phyloP scores from a whole-genome alignment of 2,888 invertebrate species.

The Drosophila stalkeri region DNA sequence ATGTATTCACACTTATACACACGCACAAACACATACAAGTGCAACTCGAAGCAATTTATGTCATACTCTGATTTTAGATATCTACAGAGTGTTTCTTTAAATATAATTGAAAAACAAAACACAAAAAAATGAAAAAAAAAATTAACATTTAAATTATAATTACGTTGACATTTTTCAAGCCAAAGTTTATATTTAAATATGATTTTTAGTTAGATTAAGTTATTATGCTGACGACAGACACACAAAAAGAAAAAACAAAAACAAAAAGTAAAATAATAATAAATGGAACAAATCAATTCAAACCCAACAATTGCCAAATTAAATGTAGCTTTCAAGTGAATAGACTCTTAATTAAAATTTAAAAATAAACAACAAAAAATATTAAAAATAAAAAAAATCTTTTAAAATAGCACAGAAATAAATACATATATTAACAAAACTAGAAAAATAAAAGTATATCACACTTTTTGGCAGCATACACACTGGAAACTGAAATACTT shows the following conservation, averaged over 20 bases:
- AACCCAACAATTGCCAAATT: slow-evolving; percentile 85
- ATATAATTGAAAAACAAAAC: slow-evolving; percentile 12
- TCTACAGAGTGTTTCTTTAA: slow-evolving; percentile 42
- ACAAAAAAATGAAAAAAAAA: slow-evolving; percentile 6
- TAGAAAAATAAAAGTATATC: slow-evolving; percentile 53
- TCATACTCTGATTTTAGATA: slow-evolving; percentile 63
- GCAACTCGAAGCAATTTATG: slow-evolving; percentile 66
- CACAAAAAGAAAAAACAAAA: slow-evolving; percentile 29
- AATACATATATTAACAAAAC: slow-evolving; percentile 37
- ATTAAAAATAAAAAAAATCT: slow-evolving; percentile 1
- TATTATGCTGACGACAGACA: slow-evolving; percentile 62
- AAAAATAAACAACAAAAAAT: slow-evolving; percentile 28
- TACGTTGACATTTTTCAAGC: slow-evolving; percentile 83
- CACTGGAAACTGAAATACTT: slow-evolving; percentile 30
- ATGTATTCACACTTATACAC: slow-evolving; percentile 32
- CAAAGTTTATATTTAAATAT: slow-evolving; percentile 82
- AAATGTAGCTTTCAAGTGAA: slow-evolving; percentile 84
- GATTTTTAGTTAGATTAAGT: slow-evolving; percentile 74
- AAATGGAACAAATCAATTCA: slow-evolving; percentile 70
- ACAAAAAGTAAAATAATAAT: slow-evolving; percentile 28
- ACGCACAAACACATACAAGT: slow-evolving; percentile 33
- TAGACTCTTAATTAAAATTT: slow-evolving; percentile 69
- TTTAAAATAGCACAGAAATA: slow-evolving; percentile 61
- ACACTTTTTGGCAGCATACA: slow-evolving; percentile 64
- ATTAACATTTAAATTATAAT: slow-evolving; percentile 57